Base-by-base conservation (phyloP, 2,888 invertebrate genomes). In the Fabriciana adippe region DNA sequence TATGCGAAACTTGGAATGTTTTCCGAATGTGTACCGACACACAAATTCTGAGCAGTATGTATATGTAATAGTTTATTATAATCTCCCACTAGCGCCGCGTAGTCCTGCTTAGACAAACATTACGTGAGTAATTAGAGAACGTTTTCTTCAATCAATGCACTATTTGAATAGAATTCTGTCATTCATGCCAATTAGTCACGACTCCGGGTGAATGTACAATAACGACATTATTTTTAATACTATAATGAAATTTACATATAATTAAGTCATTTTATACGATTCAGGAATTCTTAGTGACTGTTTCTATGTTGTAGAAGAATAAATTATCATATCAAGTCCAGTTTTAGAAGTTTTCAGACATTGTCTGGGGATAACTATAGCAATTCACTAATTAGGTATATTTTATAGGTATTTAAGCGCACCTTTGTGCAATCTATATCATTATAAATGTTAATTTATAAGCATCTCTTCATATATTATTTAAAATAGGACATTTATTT, bases 61-160 rank as follows among this genome's bases (percentile, higher is more conserved):
- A 57, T 57, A 47, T 57, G 21, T 47, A 56, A 26, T 31, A 50
- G 50, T 50, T 31, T 59, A 59, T 61, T 60, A 54, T 56, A 31
- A 63, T 55, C 55, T 61, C 51, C 48, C 51, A 61, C 51, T 61
- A 61, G 51, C 61, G 67, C 54, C 60, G 65, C 67, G 45, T 64
- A 63, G 64, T 60, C 67, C 73, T 72, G 65, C 61, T 75, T 73
- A 76, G 62, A 66, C 66, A 78, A 73, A 71, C 77, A 67, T 71
- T 73, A 72, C 77, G 76, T 78, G 77, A 71, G 54, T 72, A 72
- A 74, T 76, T 76, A 76, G 60, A 70, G 67, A 56, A 64, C 68
- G 72, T 71, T 73, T 73, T 74, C 70, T 68, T 75, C 70, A 72
- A 73, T 74, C 66, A 72, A 73, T 76, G 73, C 73, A 66, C 65